Evolutionary conservation across 2,888 invertebrate species (phyloP).

Genomic region (Dexiosoma caninum): DNA sequence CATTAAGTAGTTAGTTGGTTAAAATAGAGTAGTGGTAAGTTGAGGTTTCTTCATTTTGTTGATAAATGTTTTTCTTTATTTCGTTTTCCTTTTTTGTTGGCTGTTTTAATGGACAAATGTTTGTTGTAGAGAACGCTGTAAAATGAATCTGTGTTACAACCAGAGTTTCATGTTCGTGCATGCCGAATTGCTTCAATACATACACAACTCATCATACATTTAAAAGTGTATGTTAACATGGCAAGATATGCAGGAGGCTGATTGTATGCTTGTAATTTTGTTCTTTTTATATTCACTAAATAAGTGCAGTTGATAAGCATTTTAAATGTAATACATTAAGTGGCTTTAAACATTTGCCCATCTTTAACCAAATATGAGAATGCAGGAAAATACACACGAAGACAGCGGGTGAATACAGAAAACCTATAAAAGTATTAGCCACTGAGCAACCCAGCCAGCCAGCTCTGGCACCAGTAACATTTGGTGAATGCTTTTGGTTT

Average conservation of each 20-base stretch:
- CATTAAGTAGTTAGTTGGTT: constrained; percentile 32
- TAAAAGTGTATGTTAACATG: not conserved
- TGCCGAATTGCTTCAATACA: constrained; percentile 2
- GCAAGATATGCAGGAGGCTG: constrained; percentile 31
- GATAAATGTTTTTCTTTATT: constrained; percentile 39
- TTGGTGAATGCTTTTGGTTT: constrained; percentile 49
- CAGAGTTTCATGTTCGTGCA: constrained; percentile 11
- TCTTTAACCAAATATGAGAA: constrained; percentile 1
- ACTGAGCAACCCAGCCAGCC: not conserved
- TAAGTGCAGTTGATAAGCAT: constrained; percentile 66
- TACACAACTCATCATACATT: not conserved
- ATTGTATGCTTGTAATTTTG: constrained; percentile 23
- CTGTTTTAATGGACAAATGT: constrained; percentile 20
- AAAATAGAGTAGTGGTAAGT: constrained; percentile 46
- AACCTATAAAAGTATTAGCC: constrained; percentile 1
- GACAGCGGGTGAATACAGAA: not conserved
- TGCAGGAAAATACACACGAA: constrained; percentile 1
- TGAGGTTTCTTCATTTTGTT: constrained; percentile 50
- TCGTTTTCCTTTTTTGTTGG: constrained; percentile 3
- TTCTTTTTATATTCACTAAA: constrained; percentile 51
- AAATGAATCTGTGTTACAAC: constrained; percentile 21
- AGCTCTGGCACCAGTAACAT: constrained; percentile 23
- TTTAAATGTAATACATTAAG: constrained; percentile 66
- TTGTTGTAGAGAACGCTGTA: not conserved
- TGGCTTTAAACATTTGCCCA: constrained; percentile 55